phyloP scores from a whole-genome alignment of 2,113 vertebrate genomes.

The Pedetes capensis region DNA sequence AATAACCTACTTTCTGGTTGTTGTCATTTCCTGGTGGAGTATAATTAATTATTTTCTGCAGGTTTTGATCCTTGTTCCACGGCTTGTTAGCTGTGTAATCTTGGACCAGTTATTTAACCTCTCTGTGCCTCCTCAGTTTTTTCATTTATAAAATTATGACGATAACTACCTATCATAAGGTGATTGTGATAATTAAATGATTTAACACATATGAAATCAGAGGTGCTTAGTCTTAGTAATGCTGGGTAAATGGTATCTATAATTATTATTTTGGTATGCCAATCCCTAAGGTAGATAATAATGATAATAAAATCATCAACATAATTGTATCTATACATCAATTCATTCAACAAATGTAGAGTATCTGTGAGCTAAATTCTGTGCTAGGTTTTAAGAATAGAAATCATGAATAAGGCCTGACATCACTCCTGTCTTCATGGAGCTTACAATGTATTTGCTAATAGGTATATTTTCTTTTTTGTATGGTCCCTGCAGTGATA shows the following conservation, averaged over 20 bases:
- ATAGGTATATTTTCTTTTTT: neutral
- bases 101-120: neutral
- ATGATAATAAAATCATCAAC: neutral
- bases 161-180: neutral
- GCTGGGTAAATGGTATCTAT: neutral
- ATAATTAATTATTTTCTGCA: neutral
- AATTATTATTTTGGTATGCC: constrained; percentile 16
- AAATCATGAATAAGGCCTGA: neutral
- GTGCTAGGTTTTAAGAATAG: neutral
- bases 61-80: neutral
- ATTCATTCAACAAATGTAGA: neutral
- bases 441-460: neutral
- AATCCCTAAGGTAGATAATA: neutral
- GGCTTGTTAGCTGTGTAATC: neutral
- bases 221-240: neutral
- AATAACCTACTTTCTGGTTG: neutral
- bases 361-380: neutral
- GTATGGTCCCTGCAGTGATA: neutral
- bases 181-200: neutral
- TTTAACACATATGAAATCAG: neutral
- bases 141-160: constrained; percentile 18
- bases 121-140: constrained; percentile 4
- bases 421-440: neutral
- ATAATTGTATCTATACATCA: neutral
- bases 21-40: neutral